Evolutionary conservation across 2,113 vertebrate genomes (phyloP).

Genomic region (Rhea americana): DNA sequence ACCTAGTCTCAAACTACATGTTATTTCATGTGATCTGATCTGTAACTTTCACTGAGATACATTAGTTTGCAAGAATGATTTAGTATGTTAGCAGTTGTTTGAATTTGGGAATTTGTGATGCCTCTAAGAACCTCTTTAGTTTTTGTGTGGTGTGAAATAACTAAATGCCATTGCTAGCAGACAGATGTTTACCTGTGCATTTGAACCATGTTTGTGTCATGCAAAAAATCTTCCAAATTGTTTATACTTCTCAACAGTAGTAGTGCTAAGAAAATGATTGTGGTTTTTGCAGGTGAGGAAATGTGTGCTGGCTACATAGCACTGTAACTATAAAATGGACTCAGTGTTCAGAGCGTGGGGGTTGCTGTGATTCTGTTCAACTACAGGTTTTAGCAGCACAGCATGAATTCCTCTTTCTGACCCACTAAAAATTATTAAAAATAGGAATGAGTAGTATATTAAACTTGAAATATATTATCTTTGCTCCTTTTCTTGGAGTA

Average conservation of each 20-base stretch:
- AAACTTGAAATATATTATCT: background rate
- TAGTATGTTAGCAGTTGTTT: background rate
- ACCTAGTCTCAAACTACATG: background rate
- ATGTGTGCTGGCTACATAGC: background rate
- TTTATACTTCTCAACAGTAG: background rate
- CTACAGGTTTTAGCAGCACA: background rate
- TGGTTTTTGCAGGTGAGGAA: background rate
- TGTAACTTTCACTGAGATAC: background rate
- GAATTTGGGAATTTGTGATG: background rate
- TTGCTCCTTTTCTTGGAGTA: background rate
- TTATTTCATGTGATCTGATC: background rate
- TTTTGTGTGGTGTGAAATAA: background rate
- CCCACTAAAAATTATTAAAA: background rate
- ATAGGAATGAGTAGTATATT: background rate
- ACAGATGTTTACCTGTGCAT: background rate
- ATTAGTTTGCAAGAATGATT: background rate
- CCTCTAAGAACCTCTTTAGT: background rate
- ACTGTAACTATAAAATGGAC: rapidly evolving
- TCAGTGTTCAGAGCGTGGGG: background rate
- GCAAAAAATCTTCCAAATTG: background rate
- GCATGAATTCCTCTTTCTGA: background rate
- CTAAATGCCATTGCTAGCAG: background rate
- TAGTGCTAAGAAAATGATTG: background rate
- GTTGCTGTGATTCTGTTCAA: background rate
- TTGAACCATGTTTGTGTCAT: background rate